Percentiles rank a stretch among this genome's conserved stretches.
These are phyloP conservation scores for Onychorhynchus coronatus DNA, from an alignment of 2,113 vertebrate species.

Conservation along the genomic window DNA sequence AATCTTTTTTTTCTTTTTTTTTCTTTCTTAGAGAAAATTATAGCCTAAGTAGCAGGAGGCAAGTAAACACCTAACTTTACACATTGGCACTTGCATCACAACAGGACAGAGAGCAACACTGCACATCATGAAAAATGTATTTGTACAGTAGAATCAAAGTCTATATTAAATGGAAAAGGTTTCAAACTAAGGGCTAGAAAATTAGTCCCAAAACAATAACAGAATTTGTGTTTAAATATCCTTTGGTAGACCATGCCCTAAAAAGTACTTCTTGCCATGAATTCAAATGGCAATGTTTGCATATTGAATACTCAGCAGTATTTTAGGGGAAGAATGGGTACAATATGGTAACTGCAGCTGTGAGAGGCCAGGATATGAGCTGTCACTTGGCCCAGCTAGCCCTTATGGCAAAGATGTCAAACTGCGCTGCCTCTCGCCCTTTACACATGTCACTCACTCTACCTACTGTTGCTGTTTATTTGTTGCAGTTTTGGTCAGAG, in stretches of 20 bases:
- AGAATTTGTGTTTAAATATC: not conserved
- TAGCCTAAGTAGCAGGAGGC: not conserved
- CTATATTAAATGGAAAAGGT: not conserved
- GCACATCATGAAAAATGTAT: not conserved
- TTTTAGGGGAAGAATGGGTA: conserved; percentile 9
- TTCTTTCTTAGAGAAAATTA: not conserved
- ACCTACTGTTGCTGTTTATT: conserved; percentile 23
- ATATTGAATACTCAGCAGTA: conserved; percentile 24
- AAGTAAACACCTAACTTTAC: conserved; percentile 2
- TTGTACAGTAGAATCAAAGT: not conserved
- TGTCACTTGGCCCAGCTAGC: conserved; percentile 19
- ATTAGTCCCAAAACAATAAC: not conserved
- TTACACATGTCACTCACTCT: conserved; percentile 48
- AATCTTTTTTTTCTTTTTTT: not conserved
- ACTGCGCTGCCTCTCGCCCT: conserved; percentile 7
- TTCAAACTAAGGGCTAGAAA: not conserved
- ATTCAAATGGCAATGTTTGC: not conserved
- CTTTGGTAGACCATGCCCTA: accelerated
- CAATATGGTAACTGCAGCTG: conserved; percentile 48
- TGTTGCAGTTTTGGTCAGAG: conserved; percentile 19
- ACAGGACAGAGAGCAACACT: not conserved
- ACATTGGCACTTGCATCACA: not conserved
- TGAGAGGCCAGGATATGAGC: not conserved
- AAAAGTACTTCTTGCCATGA: not conserved
- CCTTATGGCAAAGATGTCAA: conserved; percentile 57